These are phyloP conservation scores for Gymnobelideus leadbeateri DNA, from an alignment of 2,113 vertebrate species.

Conservation along the genomic window DNA sequence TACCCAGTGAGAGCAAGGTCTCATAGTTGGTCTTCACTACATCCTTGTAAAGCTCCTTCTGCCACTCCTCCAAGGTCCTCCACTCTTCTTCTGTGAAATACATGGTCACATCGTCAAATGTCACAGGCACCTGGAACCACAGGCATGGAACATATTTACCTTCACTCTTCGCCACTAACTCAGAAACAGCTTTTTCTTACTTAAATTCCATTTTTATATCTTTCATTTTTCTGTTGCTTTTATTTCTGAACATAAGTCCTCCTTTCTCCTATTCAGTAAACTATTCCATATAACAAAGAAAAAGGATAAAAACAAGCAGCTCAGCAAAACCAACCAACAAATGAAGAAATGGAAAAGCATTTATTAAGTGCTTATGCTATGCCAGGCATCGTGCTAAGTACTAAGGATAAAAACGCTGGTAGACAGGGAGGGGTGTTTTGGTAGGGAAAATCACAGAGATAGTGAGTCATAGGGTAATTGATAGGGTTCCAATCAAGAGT, in stretches of 20 bases:
- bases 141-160: not conserved
- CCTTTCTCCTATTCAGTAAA: not conserved
- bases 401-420: not conserved
- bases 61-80: not conserved
- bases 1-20: not conserved
- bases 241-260: not conserved
- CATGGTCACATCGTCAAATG: slow-evolving; percentile 1
- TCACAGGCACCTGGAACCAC: not conserved
- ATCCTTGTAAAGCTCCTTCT: slow-evolving; percentile 8
- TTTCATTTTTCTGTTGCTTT: not conserved
- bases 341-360: not conserved
- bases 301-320: not conserved
- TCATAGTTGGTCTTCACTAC: not conserved
- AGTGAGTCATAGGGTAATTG: not conserved
- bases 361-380: not conserved
- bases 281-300: not conserved
- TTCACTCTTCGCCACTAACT: not conserved
- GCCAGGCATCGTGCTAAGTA: not conserved
- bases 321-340: not conserved
- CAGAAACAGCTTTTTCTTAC: not conserved
- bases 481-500: not conserved
- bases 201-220: not conserved
- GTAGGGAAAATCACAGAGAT: not conserved
- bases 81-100: slow-evolving; percentile 15
- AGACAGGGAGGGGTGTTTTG: not conserved